Percentiles rank a stretch among this genome's conserved stretches.
phyloP scores from a whole-genome alignment of 2,797 vertebrate species.

The Eleutherodactylus coqui region DNA sequence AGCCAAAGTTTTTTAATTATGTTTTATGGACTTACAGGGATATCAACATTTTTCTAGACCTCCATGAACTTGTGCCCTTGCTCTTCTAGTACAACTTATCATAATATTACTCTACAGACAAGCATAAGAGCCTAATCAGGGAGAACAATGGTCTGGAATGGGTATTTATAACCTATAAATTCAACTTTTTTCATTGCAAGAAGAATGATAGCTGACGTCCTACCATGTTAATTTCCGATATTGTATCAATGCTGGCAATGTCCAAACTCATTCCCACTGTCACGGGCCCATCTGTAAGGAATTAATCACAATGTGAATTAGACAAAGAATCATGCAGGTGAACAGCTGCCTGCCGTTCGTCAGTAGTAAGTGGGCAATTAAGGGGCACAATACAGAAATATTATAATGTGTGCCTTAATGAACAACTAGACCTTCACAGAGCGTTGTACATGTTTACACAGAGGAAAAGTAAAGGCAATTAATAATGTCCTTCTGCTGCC shows the following conservation, averaged over 20 bases:
- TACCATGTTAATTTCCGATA: conserved; percentile 97
- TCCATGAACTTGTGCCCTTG: background rate
- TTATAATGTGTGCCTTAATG: background rate
- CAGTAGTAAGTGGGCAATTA: background rate
- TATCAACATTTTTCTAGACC: background rate
- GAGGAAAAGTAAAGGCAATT: background rate
- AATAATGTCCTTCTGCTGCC: background rate
- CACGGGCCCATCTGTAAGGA: conserved; percentile 83
- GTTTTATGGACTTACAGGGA: background rate
- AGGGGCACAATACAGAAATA: background rate
- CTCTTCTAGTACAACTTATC: background rate
- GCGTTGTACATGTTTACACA: background rate
- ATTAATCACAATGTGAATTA: conserved; percentile 22
- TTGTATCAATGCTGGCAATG: conserved; percentile 93
- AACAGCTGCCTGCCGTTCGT: background rate
- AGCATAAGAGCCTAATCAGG: background rate
- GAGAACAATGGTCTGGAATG: background rate
- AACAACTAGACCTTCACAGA: background rate
- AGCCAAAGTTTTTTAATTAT: background rate
- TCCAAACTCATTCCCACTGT: conserved; percentile 94
- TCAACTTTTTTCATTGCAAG: background rate
- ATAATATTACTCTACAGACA: background rate
- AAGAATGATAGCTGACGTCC: conserved; percentile 34
- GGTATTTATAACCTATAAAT: background rate
- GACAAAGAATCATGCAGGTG: background rate